Conservation (phyloP, 2,888 invertebrate species). For the Aelia acuminata region DNA sequence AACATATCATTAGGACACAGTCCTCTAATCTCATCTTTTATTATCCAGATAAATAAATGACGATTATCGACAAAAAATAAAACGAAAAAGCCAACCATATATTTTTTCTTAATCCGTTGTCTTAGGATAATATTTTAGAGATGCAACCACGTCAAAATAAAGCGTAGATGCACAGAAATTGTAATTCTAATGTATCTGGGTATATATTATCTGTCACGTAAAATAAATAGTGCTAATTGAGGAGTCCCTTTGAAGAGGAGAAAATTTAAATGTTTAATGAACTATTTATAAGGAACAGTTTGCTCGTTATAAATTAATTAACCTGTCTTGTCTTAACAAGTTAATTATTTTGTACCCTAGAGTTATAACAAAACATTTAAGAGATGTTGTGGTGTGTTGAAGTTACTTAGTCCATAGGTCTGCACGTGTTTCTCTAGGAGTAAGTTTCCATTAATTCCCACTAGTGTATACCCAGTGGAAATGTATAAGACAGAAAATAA, state of each 20-base stretch:
- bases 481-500: background rate
- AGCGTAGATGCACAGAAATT: background rate
- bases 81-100: background rate
- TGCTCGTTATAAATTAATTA: constrained; percentile 14
- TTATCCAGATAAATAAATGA: background rate
- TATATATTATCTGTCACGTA: constrained; percentile 21
- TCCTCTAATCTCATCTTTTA: background rate
- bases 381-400: background rate
- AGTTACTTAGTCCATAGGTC: background rate
- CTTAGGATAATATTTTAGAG: background rate
- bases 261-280: constrained; percentile 43
- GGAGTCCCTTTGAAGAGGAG: background rate
- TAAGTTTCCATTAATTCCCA: background rate
- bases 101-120: background rate
- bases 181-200: background rate
- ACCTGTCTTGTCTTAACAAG: background rate
- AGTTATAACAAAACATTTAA: background rate
- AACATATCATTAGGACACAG: constrained; percentile 3
- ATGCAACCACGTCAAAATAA: background rate
- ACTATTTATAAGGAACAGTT: background rate
- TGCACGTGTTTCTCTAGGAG: background rate
- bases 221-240: constrained; percentile 9
- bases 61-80: background rate
- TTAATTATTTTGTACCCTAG: background rate
- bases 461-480: background rate